A percentile compares a stretch with the other conserved stretches of the same genome.
Conservation (phyloP, 2,113 vertebrate genomes). For the Jacana jacana region DNA sequence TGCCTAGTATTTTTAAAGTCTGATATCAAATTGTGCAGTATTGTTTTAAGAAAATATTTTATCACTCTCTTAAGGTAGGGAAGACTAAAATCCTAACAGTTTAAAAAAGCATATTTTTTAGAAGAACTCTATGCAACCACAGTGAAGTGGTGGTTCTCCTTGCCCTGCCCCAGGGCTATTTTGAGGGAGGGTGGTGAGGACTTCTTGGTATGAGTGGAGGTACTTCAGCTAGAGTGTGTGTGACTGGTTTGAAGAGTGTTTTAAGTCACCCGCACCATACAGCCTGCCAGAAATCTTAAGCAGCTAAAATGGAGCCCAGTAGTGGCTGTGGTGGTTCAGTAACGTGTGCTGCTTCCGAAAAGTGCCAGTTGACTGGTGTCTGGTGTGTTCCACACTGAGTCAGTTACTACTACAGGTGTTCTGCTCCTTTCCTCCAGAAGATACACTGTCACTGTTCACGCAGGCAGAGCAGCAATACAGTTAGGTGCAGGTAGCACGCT, state of each 20-base stretch:
- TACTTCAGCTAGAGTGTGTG: background rate
- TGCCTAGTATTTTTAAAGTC: background rate
- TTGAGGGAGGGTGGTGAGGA: background rate
- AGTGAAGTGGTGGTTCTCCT: background rate
- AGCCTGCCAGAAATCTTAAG: background rate
- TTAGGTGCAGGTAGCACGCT: too few species aligned
- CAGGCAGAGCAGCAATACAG: background rate
- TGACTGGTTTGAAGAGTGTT: background rate
- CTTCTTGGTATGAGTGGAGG: background rate
- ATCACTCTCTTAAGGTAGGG: fast-evolving
- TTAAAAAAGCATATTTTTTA: background rate
- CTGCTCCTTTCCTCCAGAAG: background rate
- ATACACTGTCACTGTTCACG: background rate
- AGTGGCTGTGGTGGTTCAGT: background rate
- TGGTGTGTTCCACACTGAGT: background rate
- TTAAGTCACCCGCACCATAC: background rate
- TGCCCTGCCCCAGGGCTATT: background rate
- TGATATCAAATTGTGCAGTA: too few species aligned
- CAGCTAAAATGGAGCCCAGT: background rate
- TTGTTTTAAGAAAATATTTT: too few species aligned
- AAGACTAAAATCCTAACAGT: background rate
- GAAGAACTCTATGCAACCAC: background rate
- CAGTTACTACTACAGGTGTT: background rate
- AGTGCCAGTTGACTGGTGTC: background rate
- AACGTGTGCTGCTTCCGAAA: background rate